These are phyloP conservation scores for Scaptomyza montana DNA, from an alignment of 1,140 invertebrate genomes.

Conservation along the genomic window DNA sequence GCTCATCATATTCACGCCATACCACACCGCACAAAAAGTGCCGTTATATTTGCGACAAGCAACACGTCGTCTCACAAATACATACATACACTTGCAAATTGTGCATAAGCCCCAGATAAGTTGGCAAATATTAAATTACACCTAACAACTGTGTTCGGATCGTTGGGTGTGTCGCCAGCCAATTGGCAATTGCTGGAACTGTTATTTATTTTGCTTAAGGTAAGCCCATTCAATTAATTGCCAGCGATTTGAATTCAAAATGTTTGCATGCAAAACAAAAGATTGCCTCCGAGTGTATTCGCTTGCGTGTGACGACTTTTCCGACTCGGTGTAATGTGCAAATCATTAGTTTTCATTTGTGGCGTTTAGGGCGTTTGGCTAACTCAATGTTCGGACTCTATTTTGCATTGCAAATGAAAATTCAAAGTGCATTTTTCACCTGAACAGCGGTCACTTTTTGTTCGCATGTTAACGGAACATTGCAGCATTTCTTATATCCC, in stretches of 20 bases:
- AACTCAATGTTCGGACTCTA: constrained; percentile 5
- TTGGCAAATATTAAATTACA: constrained; percentile 2
- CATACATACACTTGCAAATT: constrained; percentile 3
- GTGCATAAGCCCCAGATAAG: not conserved
- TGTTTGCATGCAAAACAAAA: constrained; percentile 26
- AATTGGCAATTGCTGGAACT: constrained; percentile 6
- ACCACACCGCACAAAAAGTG: constrained; percentile 1
- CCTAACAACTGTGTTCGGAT: not conserved
- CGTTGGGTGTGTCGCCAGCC: not conserved
- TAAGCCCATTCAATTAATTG: constrained; percentile 20
- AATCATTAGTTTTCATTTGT: constrained; percentile 59
- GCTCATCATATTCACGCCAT: constrained; percentile 30
- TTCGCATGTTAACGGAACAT: constrained; percentile 40
- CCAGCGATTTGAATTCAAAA: constrained; percentile 17
- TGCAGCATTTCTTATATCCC: constrained; percentile 39
- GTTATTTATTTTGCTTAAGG: not conserved
- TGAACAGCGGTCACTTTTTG: constrained; percentile 19
- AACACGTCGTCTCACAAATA: constrained; percentile 10
- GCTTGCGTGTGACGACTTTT: constrained; percentile 32
- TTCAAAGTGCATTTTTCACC: constrained; percentile 50
- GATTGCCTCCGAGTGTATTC: constrained; percentile 14
- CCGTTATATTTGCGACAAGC: not conserved
- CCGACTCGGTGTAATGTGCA: constrained; percentile 23
- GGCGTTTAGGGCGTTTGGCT: constrained; percentile 25
- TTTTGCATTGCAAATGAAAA: constrained; percentile 48